Evolutionary conservation across 2,888 invertebrate genomes (phyloP).

Genomic region (Lissonota sp.): DNA sequence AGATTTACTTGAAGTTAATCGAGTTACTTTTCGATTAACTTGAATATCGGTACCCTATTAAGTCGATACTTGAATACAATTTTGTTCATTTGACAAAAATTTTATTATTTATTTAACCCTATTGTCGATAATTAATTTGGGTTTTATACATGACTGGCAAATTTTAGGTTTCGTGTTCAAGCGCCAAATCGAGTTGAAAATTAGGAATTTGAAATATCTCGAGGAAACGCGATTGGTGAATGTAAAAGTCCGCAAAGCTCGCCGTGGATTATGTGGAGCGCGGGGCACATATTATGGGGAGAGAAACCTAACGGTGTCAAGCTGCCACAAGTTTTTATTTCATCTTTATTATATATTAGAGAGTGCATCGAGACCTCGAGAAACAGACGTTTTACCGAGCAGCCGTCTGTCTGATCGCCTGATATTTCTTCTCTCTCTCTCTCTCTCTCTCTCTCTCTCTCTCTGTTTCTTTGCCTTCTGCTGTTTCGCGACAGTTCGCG

Average conservation of each 20-base stretch:
- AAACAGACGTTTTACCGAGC: conserved; percentile 37
- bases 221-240: conserved; percentile 20
- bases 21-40: no score
- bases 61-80: no score
- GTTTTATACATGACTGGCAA: neutral
- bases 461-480: conserved; percentile 18
- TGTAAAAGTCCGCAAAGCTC: conserved; percentile 5
- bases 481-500: conserved; percentile 29
- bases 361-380: conserved; percentile 6
- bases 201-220: neutral
- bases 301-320: conserved; percentile 53
- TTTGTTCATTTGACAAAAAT: neutral
- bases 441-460: no score
- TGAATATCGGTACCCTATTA: no score
- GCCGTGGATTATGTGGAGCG: conserved; percentile 37
- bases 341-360: conserved; percentile 26
- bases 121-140: neutral
- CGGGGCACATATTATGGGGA: conserved; percentile 12
- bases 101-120: neutral
- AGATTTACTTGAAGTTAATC: no score
- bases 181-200: no score
- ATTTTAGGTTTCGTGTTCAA: neutral
- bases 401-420: conserved; percentile 40
- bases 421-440: conserved; percentile 22
- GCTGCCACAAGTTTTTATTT: conserved; percentile 42